These are phyloP conservation scores for Semaprochilodus insignis DNA, from an alignment of 2,797 vertebrate genomes.

Conservation along the genomic window DNA sequence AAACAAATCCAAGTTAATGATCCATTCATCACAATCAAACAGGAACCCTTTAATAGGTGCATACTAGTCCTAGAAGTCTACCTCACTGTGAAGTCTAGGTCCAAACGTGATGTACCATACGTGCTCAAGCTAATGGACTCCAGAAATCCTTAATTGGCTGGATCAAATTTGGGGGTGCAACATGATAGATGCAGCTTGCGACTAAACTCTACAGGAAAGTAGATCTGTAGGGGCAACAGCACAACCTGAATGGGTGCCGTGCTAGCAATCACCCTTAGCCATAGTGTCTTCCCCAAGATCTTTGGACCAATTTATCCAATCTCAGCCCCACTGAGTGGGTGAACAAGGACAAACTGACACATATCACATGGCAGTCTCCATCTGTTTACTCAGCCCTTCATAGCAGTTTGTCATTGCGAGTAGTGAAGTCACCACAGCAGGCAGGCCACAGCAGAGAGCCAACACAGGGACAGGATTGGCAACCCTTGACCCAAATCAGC, in stretches of 20 bases:
- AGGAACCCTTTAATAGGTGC: too few species aligned
- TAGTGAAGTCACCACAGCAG: slow-evolving; percentile 8
- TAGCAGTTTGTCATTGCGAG: slow-evolving; percentile 3
- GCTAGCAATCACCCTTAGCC: neutral
- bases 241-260: neutral
- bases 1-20: neutral
- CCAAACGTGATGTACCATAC: too few species aligned
- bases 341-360: neutral
- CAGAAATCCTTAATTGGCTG: too few species aligned
- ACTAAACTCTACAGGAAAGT: too few species aligned
- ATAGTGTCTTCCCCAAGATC: neutral
- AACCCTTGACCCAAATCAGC: slow-evolving; percentile 36
- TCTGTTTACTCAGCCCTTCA: slow-evolving; percentile 8
- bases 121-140: too few species aligned
- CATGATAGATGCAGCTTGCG: too few species aligned
- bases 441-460: neutral
- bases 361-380: slow-evolving; percentile 2
- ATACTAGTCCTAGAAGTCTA: too few species aligned
- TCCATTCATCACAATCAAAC: neutral
- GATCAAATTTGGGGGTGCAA: too few species aligned
- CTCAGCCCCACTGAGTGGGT: neutral
- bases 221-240: neutral
- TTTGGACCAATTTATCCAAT: neutral
- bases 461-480: slow-evolving; percentile 6
- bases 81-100: too few species aligned